Evolutionary conservation across 1,140 invertebrate species (phyloP).

Genomic region (Brachionus plicatilis): DNA sequence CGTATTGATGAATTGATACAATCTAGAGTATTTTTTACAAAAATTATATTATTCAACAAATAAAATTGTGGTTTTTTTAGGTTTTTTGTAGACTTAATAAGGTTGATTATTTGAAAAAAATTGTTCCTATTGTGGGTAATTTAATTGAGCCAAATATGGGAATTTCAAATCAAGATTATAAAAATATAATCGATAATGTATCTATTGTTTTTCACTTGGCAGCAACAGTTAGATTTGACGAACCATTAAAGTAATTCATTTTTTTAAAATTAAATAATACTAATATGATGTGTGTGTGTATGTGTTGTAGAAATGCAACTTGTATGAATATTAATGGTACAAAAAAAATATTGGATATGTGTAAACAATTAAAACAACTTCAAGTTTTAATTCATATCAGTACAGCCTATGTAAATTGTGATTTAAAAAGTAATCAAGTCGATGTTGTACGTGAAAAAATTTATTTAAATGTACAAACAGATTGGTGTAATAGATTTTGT

Average conservation of each 20-base stretch:
- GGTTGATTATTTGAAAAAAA: slow-evolving; percentile 65
- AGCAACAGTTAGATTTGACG: slow-evolving; percentile 96
- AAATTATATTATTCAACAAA: too few species aligned
- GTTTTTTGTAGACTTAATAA: background rate
- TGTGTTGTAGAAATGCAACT: too few species aligned
- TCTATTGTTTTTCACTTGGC: slow-evolving; percentile 94
- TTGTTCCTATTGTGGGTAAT: slow-evolving; percentile 81
- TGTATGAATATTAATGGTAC: slow-evolving; percentile 58
- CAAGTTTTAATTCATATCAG: slow-evolving; percentile 50
- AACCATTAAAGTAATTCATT: slow-evolving; percentile 85
- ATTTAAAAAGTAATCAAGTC: slow-evolving; percentile 43
- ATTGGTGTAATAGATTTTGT: slow-evolving; percentile 79
- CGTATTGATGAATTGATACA: slow-evolving; percentile 5
- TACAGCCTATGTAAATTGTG: slow-evolving; percentile 60
- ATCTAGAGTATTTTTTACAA: background rate
- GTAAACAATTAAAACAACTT: slow-evolving; percentile 52
- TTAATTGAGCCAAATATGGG: slow-evolving; percentile 80
- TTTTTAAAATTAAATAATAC: too few species aligned
- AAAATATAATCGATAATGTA: slow-evolving; percentile 66
- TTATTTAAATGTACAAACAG: slow-evolving; percentile 69
- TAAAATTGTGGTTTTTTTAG: too few species aligned
- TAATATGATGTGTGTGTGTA: too few species aligned
- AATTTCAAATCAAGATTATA: slow-evolving; percentile 71
- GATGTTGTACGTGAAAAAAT: slow-evolving; percentile 61
- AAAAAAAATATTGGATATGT: slow-evolving; percentile 54